Evolutionary conservation across 2,888 invertebrate species (phyloP).

Genomic region (Xanthia icteritia): DNA sequence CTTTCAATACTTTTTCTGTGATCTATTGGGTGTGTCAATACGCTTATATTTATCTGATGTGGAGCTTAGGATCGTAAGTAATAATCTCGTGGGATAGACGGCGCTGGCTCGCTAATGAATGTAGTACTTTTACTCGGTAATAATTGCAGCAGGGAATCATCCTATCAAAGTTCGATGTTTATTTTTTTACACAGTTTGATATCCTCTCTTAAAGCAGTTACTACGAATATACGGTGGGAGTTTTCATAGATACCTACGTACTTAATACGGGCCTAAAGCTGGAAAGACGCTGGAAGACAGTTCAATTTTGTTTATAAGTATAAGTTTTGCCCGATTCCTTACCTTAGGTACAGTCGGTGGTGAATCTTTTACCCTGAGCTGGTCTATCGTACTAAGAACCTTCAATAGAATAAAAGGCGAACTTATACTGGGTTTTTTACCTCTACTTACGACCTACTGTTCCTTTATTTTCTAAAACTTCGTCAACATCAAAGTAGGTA

Average conservation of each 20-base stretch:
- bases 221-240: not conserved
- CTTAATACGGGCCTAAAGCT: not conserved
- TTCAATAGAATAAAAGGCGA: not conserved
- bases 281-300: not conserved
- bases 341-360: too few relatives aligned
- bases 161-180: not conserved
- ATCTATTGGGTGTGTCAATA: not conserved
- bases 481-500: not conserved
- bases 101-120: conserved; percentile 5
- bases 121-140: not conserved
- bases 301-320: not conserved
- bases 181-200: not conserved
- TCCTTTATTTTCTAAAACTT: not conserved
- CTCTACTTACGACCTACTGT: not conserved
- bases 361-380: not conserved
- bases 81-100: not conserved
- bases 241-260: not conserved
- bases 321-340: not conserved
- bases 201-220: not conserved
- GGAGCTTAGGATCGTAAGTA: too few relatives aligned
- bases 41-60: too few relatives aligned
- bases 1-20: not conserved
- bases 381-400: too few relatives aligned
- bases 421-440: not conserved
- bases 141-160: not conserved